phyloP scores from a whole-genome alignment of 2,888 invertebrate genomes.

The Microctonus aethiopoides region DNA sequence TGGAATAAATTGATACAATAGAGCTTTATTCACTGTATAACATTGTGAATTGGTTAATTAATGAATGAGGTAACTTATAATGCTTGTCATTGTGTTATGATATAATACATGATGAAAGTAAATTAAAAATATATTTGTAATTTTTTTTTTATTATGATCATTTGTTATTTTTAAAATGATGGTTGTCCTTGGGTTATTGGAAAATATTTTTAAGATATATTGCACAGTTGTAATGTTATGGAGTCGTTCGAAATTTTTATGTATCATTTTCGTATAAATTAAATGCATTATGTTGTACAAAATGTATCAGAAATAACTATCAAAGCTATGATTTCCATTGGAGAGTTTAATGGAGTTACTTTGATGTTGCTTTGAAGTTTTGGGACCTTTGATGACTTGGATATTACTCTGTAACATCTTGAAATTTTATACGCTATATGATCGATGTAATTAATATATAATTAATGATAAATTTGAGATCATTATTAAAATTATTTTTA shows the following conservation, averaged over 20 bases:
- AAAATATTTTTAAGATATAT: not conserved
- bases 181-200: too few relatives aligned
- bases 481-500: not conserved
- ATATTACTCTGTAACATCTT: not conserved
- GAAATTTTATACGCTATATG: not conserved
- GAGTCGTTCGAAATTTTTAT: not conserved
- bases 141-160: too few relatives aligned
- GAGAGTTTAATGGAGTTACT: not conserved
- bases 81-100: not conserved
- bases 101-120: not conserved
- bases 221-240: not conserved
- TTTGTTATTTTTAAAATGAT: too few relatives aligned
- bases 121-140: too few relatives aligned
- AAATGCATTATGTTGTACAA: not conserved
- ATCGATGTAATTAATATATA: not conserved
- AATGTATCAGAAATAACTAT: not conserved
- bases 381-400: not conserved
- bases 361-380: not conserved
- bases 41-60: not conserved
- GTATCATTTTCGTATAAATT: not conserved
- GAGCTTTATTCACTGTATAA: not conserved
- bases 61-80: not conserved
- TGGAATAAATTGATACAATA: not conserved
- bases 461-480: too few relatives aligned
- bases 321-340: not conserved